These are phyloP conservation scores for Polyommatus iphigenia DNA, from an alignment of 2,888 invertebrate genomes.

Conservation along the genomic window DNA sequence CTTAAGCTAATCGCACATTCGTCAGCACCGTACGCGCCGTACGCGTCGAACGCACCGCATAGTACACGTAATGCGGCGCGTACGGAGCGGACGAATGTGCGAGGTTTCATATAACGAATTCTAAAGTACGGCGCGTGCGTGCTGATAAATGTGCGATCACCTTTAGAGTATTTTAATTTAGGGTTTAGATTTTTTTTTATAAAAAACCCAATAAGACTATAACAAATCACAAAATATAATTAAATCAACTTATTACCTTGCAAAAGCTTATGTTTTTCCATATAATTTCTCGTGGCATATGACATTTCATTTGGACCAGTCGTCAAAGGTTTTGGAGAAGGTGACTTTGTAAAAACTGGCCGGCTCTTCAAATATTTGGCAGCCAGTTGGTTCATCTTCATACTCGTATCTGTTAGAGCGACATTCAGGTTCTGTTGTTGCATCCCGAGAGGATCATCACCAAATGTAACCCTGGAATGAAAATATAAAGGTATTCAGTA, in stretches of 20 bases:
- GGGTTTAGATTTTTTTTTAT: neutral
- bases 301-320: conserved; percentile 78
- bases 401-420: conserved; percentile 64
- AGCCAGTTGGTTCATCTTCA: conserved; percentile 75
- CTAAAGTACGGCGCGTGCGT: too few relatives aligned
- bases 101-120: too few relatives aligned
- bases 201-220: neutral
- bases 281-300: conserved; percentile 85
- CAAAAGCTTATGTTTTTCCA: conserved; percentile 83
- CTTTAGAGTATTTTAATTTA: too few relatives aligned
- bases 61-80: too few relatives aligned
- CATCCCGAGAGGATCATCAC: conserved; percentile 61
- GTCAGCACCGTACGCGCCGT: too few relatives aligned
- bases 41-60: too few relatives aligned
- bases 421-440: conserved; percentile 54
- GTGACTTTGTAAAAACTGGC: conserved; percentile 40
- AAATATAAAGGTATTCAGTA: neutral
- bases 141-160: too few relatives aligned
- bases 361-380: conserved; percentile 65
- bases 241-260: conserved; percentile 55
- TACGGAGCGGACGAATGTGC: too few relatives aligned
- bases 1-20: too few relatives aligned
- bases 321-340: conserved; percentile 42
- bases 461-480: conserved; percentile 67
- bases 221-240: conserved; percentile 22